Evolutionary conservation across 1,140 invertebrate species (phyloP).

Genomic region (Drosophila lacteicornis): DNA sequence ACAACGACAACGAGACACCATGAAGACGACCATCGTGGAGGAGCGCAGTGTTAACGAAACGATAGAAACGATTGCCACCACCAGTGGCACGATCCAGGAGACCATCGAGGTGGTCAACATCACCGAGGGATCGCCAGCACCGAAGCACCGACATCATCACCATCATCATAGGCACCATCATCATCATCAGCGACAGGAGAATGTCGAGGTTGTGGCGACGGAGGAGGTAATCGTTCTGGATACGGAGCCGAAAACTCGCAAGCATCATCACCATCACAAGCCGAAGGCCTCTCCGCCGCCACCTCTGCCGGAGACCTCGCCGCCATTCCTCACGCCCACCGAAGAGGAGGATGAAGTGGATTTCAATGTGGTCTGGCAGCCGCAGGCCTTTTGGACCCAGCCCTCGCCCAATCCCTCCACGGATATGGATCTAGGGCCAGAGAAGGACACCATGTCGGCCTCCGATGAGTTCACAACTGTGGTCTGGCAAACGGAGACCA

Average conservation of each 20-base stretch:
- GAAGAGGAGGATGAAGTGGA: slow-evolving; percentile 51
- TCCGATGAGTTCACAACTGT: slow-evolving; percentile 44
- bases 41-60: slow-evolving; percentile 58
- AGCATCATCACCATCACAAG: slow-evolving; percentile 46
- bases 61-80: slow-evolving; percentile 50
- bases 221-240: slow-evolving; percentile 44
- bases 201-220: slow-evolving; percentile 36
- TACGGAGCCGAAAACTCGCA: slow-evolving; percentile 1
- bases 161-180: slow-evolving; percentile 44
- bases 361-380: slow-evolving; percentile 35
- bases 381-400: slow-evolving; percentile 37
- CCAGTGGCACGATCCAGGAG: slow-evolving; percentile 40
- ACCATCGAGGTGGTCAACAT: slow-evolving; percentile 51
- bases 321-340: slow-evolving; percentile 58
- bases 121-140: slow-evolving; percentile 29
- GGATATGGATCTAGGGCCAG: slow-evolving; percentile 2
- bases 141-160: slow-evolving; percentile 45
- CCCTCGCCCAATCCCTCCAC: slow-evolving; percentile 20
- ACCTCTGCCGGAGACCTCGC: slow-evolving; percentile 53
- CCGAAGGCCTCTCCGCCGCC: slow-evolving; percentile 46
- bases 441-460: slow-evolving; percentile 23
- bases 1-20: slow-evolving; percentile 33
- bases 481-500: slow-evolving; percentile 29
- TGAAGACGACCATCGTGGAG: slow-evolving; percentile 62
- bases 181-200: slow-evolving; percentile 28